Evolutionary conservation across 2,113 vertebrate species (phyloP), one percentile per base, ranked within the genome.

Genomic region (Eptesicus fuscus): DNA sequence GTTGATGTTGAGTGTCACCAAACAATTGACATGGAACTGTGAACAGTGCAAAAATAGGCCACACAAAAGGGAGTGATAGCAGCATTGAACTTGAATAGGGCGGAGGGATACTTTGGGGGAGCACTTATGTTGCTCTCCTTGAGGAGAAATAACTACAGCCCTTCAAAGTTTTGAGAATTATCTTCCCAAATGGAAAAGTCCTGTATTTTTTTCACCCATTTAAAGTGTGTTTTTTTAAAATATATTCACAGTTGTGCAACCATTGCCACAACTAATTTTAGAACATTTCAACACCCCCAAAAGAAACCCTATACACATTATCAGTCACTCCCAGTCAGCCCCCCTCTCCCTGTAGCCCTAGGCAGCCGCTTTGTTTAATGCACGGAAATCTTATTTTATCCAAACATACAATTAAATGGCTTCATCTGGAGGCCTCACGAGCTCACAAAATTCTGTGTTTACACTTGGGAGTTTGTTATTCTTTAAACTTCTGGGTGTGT

Each of bases 31-130:
- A 90, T 37, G 40, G 3, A 95, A 91, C 96, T 97, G 71, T 28
- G 77, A 95, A 87, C 22, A 44, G 89, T 83, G n/a, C 97, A 98
- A 98, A 98, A 98, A 98, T 96, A 98, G 97, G 47, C 91, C 51
- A 53, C 67, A 40, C 82, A 95, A 82, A 7, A 35, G 51, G 8
- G 67, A 96, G 80, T 95, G 83, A 95, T 79, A 96, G 12, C 78
- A 96, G 14, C 40, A 22, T 18, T 78, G 47, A 93, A 69, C 70
- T 90, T 67, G 59, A 74, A 40, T 63, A 94, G 59, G 90, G 84
- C 91, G 17, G 61, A 0, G 1, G 6, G 49, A 2, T n/a, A 76
- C 69, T 90, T 93, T 79, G 59, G 83, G 47, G 47, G 69, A 61
- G 10, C 9, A 18, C 23, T 49, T 69, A 49, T 32, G 14, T 59